A percentile compares a stretch with the other conserved stretches of the same genome.
phyloP scores from a whole-genome alignment of 2,797 vertebrate genomes.

The Premnoplex brunnescens region DNA sequence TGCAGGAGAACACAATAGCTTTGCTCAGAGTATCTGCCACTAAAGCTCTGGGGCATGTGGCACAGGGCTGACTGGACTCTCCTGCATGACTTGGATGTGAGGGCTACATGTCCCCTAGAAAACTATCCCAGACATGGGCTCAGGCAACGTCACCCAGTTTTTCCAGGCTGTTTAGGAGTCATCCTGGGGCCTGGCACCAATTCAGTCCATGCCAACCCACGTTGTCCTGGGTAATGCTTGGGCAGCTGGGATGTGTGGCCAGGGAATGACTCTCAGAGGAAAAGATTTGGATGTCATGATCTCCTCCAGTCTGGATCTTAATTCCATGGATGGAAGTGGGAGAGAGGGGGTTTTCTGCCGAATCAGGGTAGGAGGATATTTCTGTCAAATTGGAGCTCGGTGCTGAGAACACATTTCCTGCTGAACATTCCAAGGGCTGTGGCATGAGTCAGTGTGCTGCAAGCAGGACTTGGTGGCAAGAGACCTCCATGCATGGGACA shows the following conservation, averaged over 20 bases:
- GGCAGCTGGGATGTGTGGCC: neutral
- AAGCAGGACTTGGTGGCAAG: neutral
- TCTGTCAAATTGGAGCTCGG: neutral
- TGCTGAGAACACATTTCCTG: accelerated
- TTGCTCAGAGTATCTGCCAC: neutral
- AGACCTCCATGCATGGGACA: neutral
- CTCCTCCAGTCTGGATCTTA: neutral
- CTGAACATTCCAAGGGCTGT: neutral
- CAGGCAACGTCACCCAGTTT: neutral
- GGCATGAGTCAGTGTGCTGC: neutral
- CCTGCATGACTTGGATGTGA: neutral
- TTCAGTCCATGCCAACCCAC: neutral
- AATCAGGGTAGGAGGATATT: neutral
- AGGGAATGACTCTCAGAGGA: neutral
- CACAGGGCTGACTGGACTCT: neutral
- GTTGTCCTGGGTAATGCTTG: neutral
- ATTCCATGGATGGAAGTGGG: neutral
- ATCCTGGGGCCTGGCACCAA: neutral
- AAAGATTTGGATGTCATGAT: neutral
- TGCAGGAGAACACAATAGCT: neutral
- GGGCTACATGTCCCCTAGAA: neutral
- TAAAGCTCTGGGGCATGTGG: neutral
- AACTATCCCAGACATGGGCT: neutral
- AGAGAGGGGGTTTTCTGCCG: neutral
- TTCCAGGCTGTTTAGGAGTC: neutral